A percentile compares a stretch with the other conserved stretches of the same genome.
Evolutionary conservation across 2,113 vertebrate species (phyloP).

Genomic region (Pionites leucogaster): DNA sequence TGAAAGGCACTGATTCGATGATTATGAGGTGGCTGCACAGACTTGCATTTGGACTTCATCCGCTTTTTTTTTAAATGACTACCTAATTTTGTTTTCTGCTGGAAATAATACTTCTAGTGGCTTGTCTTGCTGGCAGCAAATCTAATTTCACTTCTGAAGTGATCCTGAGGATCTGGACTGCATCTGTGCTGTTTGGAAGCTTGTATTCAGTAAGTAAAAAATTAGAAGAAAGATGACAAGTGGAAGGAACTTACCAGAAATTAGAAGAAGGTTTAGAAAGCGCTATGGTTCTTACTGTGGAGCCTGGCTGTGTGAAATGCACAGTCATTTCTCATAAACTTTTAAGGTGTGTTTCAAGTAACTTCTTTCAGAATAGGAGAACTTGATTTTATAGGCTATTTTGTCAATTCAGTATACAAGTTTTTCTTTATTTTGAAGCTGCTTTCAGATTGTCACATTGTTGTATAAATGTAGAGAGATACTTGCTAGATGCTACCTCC

Average conservation of each 20-base stretch:
- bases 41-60: neutral
- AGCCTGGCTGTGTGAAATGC: neutral
- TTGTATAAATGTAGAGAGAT: neutral
- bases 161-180: neutral
- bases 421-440: neutral
- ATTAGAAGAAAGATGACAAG: neutral
- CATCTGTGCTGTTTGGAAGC: neutral
- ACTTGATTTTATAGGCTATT: neutral
- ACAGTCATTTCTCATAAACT: neutral
- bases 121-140: neutral
- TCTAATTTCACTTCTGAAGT: conserved; percentile 24
- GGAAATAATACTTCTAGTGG: neutral
- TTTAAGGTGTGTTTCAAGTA: neutral
- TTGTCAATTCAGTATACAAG: neutral
- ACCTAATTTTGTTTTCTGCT: conserved; percentile 13
- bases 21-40: neutral
- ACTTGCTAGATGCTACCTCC: neutral
- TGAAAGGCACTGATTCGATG: neutral
- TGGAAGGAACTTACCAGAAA: conserved; percentile 23
- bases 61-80: conserved; percentile 7
- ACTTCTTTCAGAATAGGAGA: neutral
- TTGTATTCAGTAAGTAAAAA: neutral
- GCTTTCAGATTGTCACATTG: neutral
- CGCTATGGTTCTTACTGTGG: neutral
- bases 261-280: neutral